These are phyloP conservation scores for Gobius niger DNA, from an alignment of 2,113 vertebrate genomes.

Conservation along the genomic window DNA sequence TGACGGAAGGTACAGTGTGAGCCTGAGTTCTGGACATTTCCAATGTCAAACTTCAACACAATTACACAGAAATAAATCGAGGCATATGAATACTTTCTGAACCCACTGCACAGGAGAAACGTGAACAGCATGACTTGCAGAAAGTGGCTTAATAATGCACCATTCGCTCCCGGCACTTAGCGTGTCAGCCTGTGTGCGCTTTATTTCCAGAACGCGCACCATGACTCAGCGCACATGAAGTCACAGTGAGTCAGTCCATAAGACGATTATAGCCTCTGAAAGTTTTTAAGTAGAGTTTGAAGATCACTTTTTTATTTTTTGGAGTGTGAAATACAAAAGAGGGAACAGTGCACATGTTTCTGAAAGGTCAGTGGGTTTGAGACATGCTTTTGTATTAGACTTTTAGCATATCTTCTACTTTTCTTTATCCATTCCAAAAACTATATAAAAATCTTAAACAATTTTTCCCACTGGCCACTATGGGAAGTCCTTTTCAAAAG, in stretches of 20 bases:
- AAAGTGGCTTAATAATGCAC: conserved; percentile 55
- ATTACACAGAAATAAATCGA: too few relatives aligned
- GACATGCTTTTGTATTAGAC: background rate
- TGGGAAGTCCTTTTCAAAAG: too few relatives aligned
- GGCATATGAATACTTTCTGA: too few relatives aligned
- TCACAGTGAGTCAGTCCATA: conserved; percentile 36
- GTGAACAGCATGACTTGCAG: conserved; percentile 38
- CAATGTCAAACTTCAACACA: too few relatives aligned
- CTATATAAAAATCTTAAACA: too few relatives aligned
- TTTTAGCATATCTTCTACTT: background rate
- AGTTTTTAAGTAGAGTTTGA: conserved; percentile 31
- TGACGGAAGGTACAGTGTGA: too few relatives aligned
- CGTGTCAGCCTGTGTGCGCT: conserved; percentile 11
- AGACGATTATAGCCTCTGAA: conserved; percentile 60
- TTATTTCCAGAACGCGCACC: conserved; percentile 19
- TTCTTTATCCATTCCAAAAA: background rate
- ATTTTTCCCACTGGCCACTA: too few relatives aligned
- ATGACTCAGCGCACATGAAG: conserved; percentile 56
- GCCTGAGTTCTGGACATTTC: too few relatives aligned
- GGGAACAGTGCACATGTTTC: background rate
- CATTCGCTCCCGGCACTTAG: conserved; percentile 29
- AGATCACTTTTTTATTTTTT: conserved; percentile 1
- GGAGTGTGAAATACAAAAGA: conserved; percentile 27
- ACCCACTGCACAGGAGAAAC: conserved; percentile 23
- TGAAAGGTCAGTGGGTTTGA: background rate